Conservation (phyloP, 1,140 invertebrate genomes). For the Centruroides sculpturatus region DNA sequence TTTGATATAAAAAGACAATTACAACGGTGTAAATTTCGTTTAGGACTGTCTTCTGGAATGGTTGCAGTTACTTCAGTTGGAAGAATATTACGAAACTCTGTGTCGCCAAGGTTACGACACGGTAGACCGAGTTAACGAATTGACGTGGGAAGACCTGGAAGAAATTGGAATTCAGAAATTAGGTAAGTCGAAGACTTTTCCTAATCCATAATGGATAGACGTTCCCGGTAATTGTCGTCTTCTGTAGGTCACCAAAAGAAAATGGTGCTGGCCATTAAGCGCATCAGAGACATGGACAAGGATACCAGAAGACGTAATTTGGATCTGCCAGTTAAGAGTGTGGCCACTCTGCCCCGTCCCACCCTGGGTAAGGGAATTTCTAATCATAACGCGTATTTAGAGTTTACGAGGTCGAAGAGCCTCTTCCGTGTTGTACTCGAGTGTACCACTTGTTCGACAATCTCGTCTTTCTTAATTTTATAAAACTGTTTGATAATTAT, state of each 20-base stretch:
- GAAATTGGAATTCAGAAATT: conserved; percentile 77
- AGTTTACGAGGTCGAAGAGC: too few relatives aligned
- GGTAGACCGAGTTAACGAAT: conserved; percentile 65
- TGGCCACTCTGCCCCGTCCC: background rate
- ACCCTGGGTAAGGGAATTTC: background rate
- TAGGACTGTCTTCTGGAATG: conserved; percentile 82
- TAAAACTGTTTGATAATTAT: too few relatives aligned
- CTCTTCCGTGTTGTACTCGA: too few relatives aligned
- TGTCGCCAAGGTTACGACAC: conserved; percentile 82
- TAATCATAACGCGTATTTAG: background rate
- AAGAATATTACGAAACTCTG: conserved; percentile 77
- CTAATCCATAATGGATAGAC: too few relatives aligned
- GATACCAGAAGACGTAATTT: background rate
- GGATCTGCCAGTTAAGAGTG: too few relatives aligned
- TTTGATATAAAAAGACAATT: background rate
- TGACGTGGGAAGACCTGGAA: conserved; percentile 97
- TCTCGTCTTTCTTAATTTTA: too few relatives aligned
- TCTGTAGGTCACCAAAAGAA: conserved; percentile 86
- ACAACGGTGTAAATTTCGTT: background rate
- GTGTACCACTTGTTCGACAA: too few relatives aligned
- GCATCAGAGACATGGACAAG: conserved; percentile 73
- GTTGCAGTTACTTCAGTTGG: conserved; percentile 71
- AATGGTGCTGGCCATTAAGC: conserved; percentile 87
- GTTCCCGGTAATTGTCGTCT: background rate
- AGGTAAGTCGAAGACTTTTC: conserved; percentile 22